phyloP scores from a whole-genome alignment of 2,888 invertebrate genomes.

The Oscheius sp. region DNA sequence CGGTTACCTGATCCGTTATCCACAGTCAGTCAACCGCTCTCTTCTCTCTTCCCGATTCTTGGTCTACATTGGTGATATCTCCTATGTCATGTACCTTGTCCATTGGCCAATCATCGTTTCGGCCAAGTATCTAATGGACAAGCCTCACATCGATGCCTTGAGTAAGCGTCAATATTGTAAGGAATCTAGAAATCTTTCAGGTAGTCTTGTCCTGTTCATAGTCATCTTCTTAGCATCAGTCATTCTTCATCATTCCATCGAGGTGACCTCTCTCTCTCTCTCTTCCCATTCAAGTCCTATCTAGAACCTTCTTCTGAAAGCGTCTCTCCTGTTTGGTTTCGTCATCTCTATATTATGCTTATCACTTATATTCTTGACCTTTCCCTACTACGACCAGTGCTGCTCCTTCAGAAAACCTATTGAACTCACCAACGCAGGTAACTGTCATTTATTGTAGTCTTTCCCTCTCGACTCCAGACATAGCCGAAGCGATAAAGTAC shows the following conservation, averaged over 20 bases:
- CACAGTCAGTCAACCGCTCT: neutral
- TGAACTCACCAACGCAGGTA: neutral
- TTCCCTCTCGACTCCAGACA: neutral
- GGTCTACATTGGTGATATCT: slow-evolving; percentile 24
- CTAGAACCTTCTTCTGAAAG: slow-evolving; percentile 1
- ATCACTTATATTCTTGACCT: neutral
- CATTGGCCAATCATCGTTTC: slow-evolving; percentile 30
- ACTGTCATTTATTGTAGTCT: neutral
- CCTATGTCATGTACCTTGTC: slow-evolving; percentile 24
- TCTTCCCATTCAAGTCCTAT: neutral
- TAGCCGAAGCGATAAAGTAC: slow-evolving; percentile 16
- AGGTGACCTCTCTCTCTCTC: neutral
- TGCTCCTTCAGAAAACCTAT: neutral
- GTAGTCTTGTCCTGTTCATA: neutral
- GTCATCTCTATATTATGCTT: slow-evolving; percentile 1
- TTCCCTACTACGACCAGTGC: slow-evolving; percentile 14
- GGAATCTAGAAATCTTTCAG: neutral
- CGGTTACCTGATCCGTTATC: neutral
- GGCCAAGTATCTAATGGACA: slow-evolving; percentile 9
- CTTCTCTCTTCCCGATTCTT: slow-evolving; percentile 7
- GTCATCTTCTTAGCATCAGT: neutral
- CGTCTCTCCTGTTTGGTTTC: neutral
- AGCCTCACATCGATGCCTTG: neutral
- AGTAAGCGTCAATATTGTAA: neutral
- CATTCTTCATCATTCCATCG: slow-evolving; percentile 2